These are phyloP conservation scores for Paguma larvata DNA, from an alignment of 2,797 vertebrate genomes.

Conservation along the genomic window DNA sequence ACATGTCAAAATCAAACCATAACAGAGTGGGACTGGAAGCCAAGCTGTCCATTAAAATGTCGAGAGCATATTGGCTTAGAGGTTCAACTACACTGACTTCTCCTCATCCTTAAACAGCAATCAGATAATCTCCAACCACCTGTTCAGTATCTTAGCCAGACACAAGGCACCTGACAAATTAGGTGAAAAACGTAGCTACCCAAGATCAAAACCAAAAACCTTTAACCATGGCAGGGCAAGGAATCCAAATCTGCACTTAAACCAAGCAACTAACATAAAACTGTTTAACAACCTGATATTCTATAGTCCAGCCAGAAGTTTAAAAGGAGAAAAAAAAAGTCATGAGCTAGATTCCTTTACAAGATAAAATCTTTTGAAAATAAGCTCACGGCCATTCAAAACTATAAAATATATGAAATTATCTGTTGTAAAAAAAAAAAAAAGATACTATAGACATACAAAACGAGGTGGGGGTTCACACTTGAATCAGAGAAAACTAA, in stretches of 20 bases:
- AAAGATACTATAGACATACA: neutral
- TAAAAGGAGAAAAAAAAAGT: neutral
- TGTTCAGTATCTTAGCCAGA: neutral
- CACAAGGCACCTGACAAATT: neutral
- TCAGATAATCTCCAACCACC: neutral
- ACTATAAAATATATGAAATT: neutral
- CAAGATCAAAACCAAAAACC: slow-evolving; percentile 17
- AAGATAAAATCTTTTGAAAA: slow-evolving; percentile 42
- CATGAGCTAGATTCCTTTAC: neutral
- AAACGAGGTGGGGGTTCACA: neutral
- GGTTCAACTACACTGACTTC: neutral
- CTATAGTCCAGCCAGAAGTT: neutral
- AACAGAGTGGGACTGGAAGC: neutral
- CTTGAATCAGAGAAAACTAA: neutral
- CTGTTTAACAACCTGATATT: neutral
- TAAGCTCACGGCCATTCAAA: neutral
- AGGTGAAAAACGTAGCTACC: neutral
- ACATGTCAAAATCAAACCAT: neutral
- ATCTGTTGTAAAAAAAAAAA: neutral
- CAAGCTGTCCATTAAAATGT: neutral
- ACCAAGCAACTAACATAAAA: slow-evolving; percentile 7
- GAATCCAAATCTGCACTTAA: neutral
- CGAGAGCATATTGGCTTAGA: neutral
- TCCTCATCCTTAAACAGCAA: slow-evolving; percentile 5
- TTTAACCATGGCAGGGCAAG: neutral